Conservation (phyloP, 2,113 vertebrate genomes). For the Fukomys damarensis region DNA sequence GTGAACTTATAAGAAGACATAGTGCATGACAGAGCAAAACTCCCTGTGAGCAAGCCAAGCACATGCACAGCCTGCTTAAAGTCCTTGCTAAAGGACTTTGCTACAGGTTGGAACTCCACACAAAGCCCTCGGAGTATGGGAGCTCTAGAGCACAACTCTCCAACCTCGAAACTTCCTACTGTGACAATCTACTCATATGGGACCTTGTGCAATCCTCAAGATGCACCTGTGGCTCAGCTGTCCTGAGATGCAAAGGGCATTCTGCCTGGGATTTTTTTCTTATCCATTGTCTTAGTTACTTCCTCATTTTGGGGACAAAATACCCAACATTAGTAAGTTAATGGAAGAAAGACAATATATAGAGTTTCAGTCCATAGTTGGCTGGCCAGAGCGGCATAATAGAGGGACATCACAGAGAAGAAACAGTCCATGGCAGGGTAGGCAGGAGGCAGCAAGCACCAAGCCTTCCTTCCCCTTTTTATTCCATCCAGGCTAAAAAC, state of each 20-base stretch:
- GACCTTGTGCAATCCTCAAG: background rate
- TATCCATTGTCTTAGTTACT: background rate
- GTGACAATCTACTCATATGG: background rate
- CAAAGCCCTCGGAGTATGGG: background rate
- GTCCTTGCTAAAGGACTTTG: background rate
- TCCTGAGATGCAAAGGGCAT: background rate
- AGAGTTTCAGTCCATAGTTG: background rate
- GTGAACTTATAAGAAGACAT: background rate
- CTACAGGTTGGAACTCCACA: background rate
- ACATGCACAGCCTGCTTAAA: background rate
- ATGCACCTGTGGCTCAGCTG: background rate
- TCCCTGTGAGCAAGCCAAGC: background rate
- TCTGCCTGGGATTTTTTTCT: background rate
- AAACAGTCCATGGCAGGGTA: background rate
- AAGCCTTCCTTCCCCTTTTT: background rate
- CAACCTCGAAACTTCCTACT: background rate
- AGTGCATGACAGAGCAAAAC: background rate
- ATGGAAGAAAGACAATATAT: background rate
- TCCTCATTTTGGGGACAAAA: background rate
- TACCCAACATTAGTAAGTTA: background rate
- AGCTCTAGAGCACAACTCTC: background rate
- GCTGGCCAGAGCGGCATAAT: background rate
- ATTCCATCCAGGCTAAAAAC: background rate
- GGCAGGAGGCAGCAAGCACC: background rate
- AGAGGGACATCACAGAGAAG: background rate